Evolutionary conservation across 1,140 invertebrate species (phyloP), one percentile per base, ranked within the genome.

Genomic region (Nasonia vitripennis): DNA sequence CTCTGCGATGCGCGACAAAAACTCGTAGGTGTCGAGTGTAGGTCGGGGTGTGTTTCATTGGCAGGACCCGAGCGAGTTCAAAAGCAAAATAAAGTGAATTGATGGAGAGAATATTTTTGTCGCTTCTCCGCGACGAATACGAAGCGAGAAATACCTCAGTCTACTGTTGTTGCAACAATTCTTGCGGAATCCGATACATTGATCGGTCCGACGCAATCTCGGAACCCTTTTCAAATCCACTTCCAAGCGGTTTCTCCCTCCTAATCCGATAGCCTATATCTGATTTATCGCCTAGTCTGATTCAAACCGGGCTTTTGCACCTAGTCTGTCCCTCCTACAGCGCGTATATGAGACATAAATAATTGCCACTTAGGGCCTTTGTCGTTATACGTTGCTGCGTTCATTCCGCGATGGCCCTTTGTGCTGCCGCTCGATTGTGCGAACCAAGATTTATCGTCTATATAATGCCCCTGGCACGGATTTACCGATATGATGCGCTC

Each of bases 301-400:
- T 89, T 90, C 75, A 48, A 5, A 23, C 20, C 86, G 77, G 73
- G 87, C 78, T n/a, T 79, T 67, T 48, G 67, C 80, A 45, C 83
- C 77, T 45, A 87, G 81, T 88, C 41, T 45, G 0, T 45, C 41
- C 41, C 41, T 45, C 87, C 87, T 78, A 5, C 45, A 31, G 17
- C 27, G 68, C 23, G 31, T 71, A 34, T n/a, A 17, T 17, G 85
- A 87, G 86, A 82, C 89, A 91, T 91, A 91, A 90, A 91, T 90
- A 91, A 91, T 90, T 90, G 91, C 89, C 85, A 90, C 87, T 91
- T 90, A 90, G 90, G 45, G 80, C 55, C 87, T 90, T 91, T 91
- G 90, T 91, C 88, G 89, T 86, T 86, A 62, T 20, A 81, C 87
- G 74, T 71, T 87, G 83, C 84, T 78, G 84, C 84, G 86, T 85